Evolutionary conservation across 2,888 invertebrate species (phyloP).

Genomic region (Cosmia pyralina): DNA sequence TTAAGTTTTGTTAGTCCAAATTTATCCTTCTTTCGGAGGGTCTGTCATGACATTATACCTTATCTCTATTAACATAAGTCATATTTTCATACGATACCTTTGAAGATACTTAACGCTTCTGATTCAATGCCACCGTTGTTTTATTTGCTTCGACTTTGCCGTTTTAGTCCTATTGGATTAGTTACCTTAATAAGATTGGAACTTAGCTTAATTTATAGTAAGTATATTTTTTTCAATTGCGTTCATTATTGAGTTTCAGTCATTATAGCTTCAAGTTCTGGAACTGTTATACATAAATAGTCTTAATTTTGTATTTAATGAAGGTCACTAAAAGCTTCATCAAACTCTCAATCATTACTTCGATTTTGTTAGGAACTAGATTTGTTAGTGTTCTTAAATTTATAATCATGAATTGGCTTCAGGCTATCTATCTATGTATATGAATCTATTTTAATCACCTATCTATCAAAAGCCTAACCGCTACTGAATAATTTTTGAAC

Average conservation of each 20-base stretch:
- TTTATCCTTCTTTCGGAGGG: conserved; percentile 48
- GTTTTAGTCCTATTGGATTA: conserved; percentile 58
- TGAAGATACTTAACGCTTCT: conserved; percentile 50
- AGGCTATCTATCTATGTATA: not conserved
- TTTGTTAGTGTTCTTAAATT: not conserved
- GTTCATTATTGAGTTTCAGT: not conserved
- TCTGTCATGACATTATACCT: conserved; percentile 50
- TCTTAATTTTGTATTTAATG: not conserved
- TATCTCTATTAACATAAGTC: conserved; percentile 49
- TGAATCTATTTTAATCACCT: not conserved
- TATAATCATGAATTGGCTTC: not conserved
- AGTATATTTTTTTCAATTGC: conserved; percentile 7
- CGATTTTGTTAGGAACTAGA: not conserved
- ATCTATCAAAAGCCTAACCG: not conserved
- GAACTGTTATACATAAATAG: not conserved
- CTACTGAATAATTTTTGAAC: conserved; percentile 22
- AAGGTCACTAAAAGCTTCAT: not conserved
- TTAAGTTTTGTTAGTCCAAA: conserved; percentile 66
- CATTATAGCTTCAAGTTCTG: not conserved
- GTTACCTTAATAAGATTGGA: conserved; percentile 43
- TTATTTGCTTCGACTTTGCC: conserved; percentile 53
- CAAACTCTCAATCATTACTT: not conserved
- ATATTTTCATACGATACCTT: conserved; percentile 51
- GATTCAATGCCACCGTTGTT: conserved; percentile 40
- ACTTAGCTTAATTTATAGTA: conserved; percentile 28